Conservation (phyloP, 2,888 invertebrate species). For the Drosophila quinaria region DNA sequence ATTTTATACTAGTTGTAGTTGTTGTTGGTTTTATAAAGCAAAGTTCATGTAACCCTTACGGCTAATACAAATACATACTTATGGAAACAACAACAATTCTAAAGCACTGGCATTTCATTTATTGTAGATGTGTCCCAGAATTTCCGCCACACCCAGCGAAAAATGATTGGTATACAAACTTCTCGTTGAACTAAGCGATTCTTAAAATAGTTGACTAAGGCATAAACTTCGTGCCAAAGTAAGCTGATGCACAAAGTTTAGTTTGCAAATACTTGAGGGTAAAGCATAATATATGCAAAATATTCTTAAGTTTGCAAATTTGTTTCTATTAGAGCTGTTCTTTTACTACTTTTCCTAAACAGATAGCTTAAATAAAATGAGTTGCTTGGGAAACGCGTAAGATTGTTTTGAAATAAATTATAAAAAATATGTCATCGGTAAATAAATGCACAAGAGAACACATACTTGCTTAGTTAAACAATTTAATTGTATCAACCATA, state of each 20-base stretch:
- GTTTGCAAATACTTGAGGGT: constrained; percentile 7
- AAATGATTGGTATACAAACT: constrained; percentile 46
- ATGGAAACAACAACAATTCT: constrained; percentile 46
- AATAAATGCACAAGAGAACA: not conserved
- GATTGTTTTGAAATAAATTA: not conserved
- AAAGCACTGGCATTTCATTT: constrained; percentile 50
- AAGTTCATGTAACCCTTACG: constrained; percentile 61
- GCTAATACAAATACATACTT: constrained; percentile 65
- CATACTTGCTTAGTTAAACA: not conserved
- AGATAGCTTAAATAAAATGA: not conserved
- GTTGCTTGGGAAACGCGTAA: not conserved
- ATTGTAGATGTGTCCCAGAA: constrained; percentile 24
- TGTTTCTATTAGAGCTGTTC: not conserved
- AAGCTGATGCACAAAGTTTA: not conserved
- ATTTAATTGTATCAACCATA: not conserved
- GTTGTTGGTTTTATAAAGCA: constrained; percentile 36
- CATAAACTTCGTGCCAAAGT: constrained; percentile 9
- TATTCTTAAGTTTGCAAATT: not conserved
- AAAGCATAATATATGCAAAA: constrained; percentile 2
- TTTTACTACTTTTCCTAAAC: not conserved
- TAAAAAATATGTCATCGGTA: not conserved
- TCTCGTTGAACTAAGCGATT: constrained; percentile 8
- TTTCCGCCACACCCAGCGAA: constrained; percentile 32
- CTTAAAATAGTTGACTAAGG: constrained; percentile 23
- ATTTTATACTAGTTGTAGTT: constrained; percentile 24